These are phyloP conservation scores for Ctenoplectra terminalis DNA, from an alignment of 1,140 invertebrate species.

Conservation along the genomic window DNA sequence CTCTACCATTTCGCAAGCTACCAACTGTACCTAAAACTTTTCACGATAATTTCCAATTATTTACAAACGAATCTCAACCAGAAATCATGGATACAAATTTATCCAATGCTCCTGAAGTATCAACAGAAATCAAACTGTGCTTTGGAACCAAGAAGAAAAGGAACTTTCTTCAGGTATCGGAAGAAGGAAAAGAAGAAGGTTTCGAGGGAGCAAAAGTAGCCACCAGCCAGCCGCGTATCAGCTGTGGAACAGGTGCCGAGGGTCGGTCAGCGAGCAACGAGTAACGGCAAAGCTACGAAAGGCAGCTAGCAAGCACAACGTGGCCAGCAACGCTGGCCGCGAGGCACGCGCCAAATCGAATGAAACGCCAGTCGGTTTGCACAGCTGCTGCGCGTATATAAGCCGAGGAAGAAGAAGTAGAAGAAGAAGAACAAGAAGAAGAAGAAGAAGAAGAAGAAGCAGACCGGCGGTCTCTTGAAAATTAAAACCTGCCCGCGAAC, in stretches of 20 bases:
- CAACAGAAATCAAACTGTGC: background rate
- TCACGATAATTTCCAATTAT: too few species aligned
- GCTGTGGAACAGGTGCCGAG: conserved; percentile 81
- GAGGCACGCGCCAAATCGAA: conserved; percentile 80
- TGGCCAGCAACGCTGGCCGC: conserved; percentile 60
- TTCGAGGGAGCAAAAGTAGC: conserved; percentile 52
- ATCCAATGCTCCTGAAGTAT: too few species aligned
- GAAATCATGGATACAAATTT: too few species aligned
- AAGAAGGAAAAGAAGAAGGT: conserved; percentile 7
- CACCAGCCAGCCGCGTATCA: conserved; percentile 73
- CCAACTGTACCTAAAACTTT: too few species aligned
- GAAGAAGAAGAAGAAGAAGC: conserved; percentile 16
- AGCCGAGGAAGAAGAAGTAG: background rate
- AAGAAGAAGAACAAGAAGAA: background rate
- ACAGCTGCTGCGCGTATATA: conserved; percentile 69
- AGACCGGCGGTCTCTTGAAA: conserved; percentile 65
- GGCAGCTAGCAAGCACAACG: conserved; percentile 46
- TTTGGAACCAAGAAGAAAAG: background rate
- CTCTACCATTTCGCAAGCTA: too few species aligned
- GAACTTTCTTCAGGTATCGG: too few species aligned
- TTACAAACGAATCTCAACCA: too few species aligned
- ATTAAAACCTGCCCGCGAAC: conserved; percentile 75
- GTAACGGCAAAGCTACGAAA: conserved; percentile 55
- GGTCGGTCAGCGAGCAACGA: conserved; percentile 36
- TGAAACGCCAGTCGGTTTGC: conserved; percentile 71